Percentiles rank a stretch among this genome's conserved stretches.
Evolutionary conservation across 2,888 invertebrate genomes (phyloP).

Genomic region (Eristalinus aeneus): DNA sequence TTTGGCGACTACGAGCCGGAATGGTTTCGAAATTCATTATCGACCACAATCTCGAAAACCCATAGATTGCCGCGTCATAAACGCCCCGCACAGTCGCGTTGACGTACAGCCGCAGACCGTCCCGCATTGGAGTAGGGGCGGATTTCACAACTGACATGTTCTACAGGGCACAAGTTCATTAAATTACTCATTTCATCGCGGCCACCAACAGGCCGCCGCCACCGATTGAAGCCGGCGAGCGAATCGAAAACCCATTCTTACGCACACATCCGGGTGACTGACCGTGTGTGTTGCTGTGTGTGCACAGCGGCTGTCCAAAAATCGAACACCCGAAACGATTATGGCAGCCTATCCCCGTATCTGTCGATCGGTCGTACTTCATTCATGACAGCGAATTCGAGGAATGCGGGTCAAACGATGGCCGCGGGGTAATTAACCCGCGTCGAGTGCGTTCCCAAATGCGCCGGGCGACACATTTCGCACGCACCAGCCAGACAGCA

Average conservation of each 20-base stretch:
- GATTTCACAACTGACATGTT: neutral
- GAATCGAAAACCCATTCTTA: neutral
- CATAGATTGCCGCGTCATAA: slow-evolving; percentile 17
- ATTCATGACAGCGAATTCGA: slow-evolving; percentile 22
- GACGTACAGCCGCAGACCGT: neutral
- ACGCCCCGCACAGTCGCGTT: neutral
- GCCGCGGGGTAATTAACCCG: slow-evolving; percentile 23
- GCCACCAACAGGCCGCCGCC: neutral
- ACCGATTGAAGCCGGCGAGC: neutral
- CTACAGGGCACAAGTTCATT: neutral
- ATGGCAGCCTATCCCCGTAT: neutral
- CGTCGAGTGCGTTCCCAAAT: slow-evolving; percentile 12
- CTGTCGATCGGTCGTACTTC: slow-evolving; percentile 37
- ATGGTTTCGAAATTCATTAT: slow-evolving; percentile 22
- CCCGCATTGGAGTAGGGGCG: neutral
- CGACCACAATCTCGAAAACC: slow-evolving; percentile 19
- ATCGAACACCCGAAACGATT: slow-evolving; percentile 27
- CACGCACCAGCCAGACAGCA: slow-evolving; percentile 24
- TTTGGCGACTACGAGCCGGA: slow-evolving; percentile 29
- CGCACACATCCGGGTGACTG: slow-evolving; percentile 59
- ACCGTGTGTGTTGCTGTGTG: slow-evolving; percentile 24
- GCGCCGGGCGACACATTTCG: slow-evolving; percentile 30
- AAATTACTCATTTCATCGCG: neutral
- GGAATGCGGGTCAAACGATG: slow-evolving; percentile 59
- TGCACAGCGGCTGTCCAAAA: slow-evolving; percentile 28